Percentiles rank a stretch among this genome's conserved stretches.
These are phyloP conservation scores for Pelvicachromis taeniatus DNA, from an alignment of 2,113 vertebrate species.

Conservation along the genomic window DNA sequence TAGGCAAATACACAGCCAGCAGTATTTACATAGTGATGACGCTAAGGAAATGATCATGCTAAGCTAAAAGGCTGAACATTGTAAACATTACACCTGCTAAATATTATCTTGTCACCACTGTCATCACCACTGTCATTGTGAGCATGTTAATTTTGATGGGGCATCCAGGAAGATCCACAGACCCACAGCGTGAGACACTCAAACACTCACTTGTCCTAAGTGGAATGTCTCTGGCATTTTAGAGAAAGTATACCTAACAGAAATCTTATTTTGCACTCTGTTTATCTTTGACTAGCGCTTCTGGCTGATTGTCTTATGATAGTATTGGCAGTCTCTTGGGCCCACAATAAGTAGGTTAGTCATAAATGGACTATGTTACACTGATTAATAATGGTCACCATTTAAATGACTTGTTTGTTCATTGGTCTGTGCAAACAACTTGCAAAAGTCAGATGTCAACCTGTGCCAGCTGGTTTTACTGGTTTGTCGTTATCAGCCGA, in stretches of 20 bases:
- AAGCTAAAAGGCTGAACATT: background rate
- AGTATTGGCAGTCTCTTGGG: background rate
- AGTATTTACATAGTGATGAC: background rate
- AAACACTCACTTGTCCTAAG: background rate
- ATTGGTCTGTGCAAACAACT: background rate
- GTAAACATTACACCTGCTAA: background rate
- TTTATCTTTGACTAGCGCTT: background rate
- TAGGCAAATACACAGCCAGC: background rate
- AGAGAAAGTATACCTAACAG: background rate
- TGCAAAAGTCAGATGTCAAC: background rate
- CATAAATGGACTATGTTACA: background rate
- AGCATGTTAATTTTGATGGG: background rate
- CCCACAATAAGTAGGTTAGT: background rate
- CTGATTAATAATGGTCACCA: background rate
- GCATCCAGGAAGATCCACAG: background rate
- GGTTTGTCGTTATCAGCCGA: background rate
- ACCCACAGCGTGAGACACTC: background rate
- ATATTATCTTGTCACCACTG: background rate
- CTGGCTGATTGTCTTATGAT: accelerated
- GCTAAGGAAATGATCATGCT: background rate
- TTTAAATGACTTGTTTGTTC: background rate
- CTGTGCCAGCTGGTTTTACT: background rate
- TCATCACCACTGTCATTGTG: background rate
- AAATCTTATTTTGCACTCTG: background rate
- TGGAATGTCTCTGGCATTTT: background rate